Conservation (phyloP, 2,113 vertebrate species). For the Clarias macrocephalus region DNA sequence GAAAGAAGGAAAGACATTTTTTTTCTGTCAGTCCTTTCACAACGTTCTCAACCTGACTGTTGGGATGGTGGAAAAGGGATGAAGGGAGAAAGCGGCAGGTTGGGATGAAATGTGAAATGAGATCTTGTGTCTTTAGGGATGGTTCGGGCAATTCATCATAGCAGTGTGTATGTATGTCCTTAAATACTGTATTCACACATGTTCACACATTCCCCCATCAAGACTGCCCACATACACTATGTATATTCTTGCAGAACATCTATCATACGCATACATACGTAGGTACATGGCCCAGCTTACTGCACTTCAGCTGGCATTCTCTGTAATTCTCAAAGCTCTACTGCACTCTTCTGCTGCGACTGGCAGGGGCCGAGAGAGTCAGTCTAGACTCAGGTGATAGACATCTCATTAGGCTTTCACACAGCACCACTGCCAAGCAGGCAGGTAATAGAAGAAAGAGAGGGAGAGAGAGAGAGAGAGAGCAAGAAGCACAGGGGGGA, state of each 20-base stretch:
- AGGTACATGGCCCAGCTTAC: constrained; percentile 8
- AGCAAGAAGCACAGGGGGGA: background rate
- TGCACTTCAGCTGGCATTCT: constrained; percentile 38
- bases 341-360: constrained; percentile 57
- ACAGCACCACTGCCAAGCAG: constrained; percentile 60
- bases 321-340: constrained; percentile 50
- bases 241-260: constrained; percentile 13
- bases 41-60: constrained; percentile 2
- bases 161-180: constrained; percentile 59
- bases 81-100: background rate
- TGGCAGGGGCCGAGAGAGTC: constrained; percentile 62
- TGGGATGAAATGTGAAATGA: constrained; percentile 15
- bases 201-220: constrained; percentile 52
- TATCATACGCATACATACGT: constrained; percentile 49
- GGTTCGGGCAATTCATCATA: constrained; percentile 66
- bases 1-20: background rate
- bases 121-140: constrained; percentile 21
- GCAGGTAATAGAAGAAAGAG: constrained; percentile 55
- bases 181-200: constrained; percentile 68
- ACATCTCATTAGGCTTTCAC: constrained; percentile 77
- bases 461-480: constrained; percentile 44
- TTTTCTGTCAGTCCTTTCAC: constrained; percentile 1
- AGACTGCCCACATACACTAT: constrained; percentile 54
- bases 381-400: constrained; percentile 77
- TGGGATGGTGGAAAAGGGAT: background rate